Evolutionary conservation across 2,888 invertebrate species (phyloP).

Genomic region (Pyrrhia umbra): DNA sequence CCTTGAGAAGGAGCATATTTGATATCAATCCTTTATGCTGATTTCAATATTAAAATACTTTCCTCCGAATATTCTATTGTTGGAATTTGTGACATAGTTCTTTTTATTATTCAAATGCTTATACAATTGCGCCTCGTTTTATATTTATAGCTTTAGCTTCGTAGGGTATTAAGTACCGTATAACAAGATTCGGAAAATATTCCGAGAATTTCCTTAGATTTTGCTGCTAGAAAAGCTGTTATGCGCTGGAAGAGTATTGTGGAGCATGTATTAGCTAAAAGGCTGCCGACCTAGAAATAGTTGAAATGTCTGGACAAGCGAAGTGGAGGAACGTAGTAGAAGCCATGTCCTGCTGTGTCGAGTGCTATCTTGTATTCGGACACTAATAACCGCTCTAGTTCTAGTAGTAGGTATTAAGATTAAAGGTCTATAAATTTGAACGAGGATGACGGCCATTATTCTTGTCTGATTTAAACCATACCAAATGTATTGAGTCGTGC

Average conservation of each 20-base stretch:
- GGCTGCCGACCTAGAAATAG: conserved; percentile 31
- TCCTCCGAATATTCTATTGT: conserved; percentile 51
- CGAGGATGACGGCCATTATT: not conserved
- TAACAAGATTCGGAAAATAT: conserved; percentile 13
- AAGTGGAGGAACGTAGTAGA: conserved; percentile 15
- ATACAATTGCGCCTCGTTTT: conserved; percentile 27
- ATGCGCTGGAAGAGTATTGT: conserved; percentile 22
- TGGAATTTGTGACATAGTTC: conserved; percentile 50
- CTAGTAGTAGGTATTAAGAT: not conserved
- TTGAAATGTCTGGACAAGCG: conserved; percentile 9
- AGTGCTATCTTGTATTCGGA: conserved; percentile 11
- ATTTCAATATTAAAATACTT: conserved; percentile 63
- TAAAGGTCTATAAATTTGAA: not conserved
- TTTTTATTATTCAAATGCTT: conserved; percentile 44
- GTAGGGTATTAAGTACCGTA: not conserved
- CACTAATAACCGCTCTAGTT: conserved; percentile 4
- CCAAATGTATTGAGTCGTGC: not conserved
- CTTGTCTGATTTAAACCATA: not conserved
- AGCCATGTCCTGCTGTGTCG: conserved; percentile 19
- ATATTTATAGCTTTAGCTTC: conserved; percentile 10
- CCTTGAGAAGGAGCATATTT: conserved; percentile 54
- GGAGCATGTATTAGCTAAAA: conserved; percentile 25
- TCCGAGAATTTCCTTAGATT: conserved; percentile 6
- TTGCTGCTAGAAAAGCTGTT: conserved; percentile 11
- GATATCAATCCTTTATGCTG: conserved; percentile 65